These are phyloP conservation scores for Ischnus inquisitorius DNA, from an alignment of 2,888 invertebrate genomes.

Conservation along the genomic window DNA sequence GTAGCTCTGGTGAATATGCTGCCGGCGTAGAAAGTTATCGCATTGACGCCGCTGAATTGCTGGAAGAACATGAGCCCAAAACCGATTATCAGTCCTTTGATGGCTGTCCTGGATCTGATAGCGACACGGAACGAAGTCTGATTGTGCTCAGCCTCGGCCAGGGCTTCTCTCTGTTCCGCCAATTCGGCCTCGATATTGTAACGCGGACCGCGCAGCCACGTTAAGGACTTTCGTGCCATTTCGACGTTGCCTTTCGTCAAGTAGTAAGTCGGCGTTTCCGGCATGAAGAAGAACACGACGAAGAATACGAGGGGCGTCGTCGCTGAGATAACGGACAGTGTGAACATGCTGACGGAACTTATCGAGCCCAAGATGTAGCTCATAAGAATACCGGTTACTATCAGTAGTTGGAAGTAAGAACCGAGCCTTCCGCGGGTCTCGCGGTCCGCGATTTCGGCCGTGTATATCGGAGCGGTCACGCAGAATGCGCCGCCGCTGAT, in stretches of 20 bases:
- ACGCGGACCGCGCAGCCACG: conserved; percentile 90
- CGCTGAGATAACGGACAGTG: conserved; percentile 89
- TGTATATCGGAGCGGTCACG: conserved; percentile 94
- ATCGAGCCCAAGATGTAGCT: conserved; percentile 89
- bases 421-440: conserved; percentile 94
- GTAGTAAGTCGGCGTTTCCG: conserved; percentile 87
- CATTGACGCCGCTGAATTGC: conserved; percentile 94
- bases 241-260: conserved; percentile 89
- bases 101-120: conserved; percentile 88
- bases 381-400: conserved; percentile 94
- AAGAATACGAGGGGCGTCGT: conserved; percentile 90
- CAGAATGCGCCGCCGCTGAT: conserved; percentile 93
- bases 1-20: conserved; percentile 90
- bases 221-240: conserved; percentile 90
- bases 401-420: conserved; percentile 94
- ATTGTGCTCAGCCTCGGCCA: conserved; percentile 86
- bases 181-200: conserved; percentile 90
- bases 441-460: conserved; percentile 94
- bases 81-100: conserved; percentile 90
- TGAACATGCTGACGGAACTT: conserved; percentile 83
- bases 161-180: conserved; percentile 87
- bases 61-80: conserved; percentile 95
- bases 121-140: conserved; percentile 87
- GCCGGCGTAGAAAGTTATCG: conserved; percentile 93
- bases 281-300: conserved; percentile 89